Evolutionary conservation across 2,113 vertebrate genomes (phyloP).

Genomic region (Varanus salvator): DNA sequence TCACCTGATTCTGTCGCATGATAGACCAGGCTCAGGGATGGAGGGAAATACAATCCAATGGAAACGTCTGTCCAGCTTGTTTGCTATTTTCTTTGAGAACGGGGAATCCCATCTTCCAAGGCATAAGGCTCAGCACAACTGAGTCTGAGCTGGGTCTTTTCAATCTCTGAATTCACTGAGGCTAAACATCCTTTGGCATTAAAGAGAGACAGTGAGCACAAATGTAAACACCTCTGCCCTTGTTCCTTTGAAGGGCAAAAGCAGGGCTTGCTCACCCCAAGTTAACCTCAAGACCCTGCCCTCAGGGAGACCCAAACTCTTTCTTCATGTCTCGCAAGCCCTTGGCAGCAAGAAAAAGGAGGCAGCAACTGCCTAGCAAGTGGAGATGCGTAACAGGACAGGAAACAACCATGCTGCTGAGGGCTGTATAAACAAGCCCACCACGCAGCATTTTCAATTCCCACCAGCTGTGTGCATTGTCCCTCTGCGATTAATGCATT

Average conservation of each 20-base stretch:
- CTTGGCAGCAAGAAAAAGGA: neutral
- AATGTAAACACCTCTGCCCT: neutral
- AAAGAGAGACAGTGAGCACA: neutral
- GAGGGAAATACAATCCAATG: neutral
- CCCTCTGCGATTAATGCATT: neutral
- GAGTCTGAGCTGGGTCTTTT: neutral
- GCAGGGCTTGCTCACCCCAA: neutral
- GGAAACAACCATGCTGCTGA: no score
- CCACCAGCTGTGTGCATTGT: neutral
- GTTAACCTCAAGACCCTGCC: no score
- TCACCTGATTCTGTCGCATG: no score
- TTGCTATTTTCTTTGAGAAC: neutral
- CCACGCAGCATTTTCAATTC: no score
- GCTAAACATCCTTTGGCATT: neutral
- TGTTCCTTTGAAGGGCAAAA: neutral
- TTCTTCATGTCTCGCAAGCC: neutral
- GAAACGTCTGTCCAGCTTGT: neutral
- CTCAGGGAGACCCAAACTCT: neutral
- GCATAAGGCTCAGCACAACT: neutral
- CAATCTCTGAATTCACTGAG: conserved; percentile 6
- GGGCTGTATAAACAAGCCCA: no score
- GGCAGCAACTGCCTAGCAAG: neutral
- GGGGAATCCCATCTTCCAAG: neutral
- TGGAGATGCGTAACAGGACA: neutral
- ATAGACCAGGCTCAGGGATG: neutral